These are phyloP conservation scores for Pocota personata DNA, from an alignment of 2,888 invertebrate genomes.

Conservation along the genomic window DNA sequence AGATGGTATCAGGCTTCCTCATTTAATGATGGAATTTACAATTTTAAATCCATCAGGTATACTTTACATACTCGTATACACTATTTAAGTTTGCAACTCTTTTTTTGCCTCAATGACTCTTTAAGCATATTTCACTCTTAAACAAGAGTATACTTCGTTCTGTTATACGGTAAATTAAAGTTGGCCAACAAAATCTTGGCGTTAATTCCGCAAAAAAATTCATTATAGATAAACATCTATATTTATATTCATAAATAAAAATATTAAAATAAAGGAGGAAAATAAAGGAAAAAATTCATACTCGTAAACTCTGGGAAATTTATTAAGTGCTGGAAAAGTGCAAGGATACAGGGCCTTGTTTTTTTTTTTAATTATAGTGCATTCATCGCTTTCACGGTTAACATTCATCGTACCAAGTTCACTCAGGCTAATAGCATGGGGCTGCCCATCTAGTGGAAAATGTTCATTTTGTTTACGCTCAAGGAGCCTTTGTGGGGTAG, in stretches of 20 bases:
- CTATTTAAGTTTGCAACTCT: neutral
- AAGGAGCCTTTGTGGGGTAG: constrained; percentile 28
- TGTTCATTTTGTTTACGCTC: constrained; percentile 30
- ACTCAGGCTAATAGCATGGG: neutral
- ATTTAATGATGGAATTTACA: too few species aligned
- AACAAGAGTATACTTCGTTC: neutral
- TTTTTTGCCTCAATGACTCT: neutral
- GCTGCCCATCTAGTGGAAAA: constrained; percentile 33
- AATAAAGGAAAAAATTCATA: too few species aligned
- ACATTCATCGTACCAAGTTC: constrained; percentile 16
- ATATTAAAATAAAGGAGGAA: constrained; percentile 4
- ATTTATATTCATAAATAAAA: constrained; percentile 6
- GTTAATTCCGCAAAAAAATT: neutral
- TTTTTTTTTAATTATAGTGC: constrained; percentile 10
- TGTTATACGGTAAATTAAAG: neutral
- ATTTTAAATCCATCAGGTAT: neutral
- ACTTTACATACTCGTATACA: neutral
- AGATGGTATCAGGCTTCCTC: too few species aligned
- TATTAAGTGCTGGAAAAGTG: constrained; percentile 16
- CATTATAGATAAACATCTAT: neutral
- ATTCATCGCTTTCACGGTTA: constrained; percentile 13
- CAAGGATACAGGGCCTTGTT: neutral
- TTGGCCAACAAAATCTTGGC: constrained; percentile 1
- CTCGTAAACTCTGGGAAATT: neutral
- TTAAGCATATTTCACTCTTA: neutral